Percentiles rank a stretch among this genome's conserved stretches.
phyloP scores from a whole-genome alignment of 2,113 vertebrate species.

The Panurus biarmicus region DNA sequence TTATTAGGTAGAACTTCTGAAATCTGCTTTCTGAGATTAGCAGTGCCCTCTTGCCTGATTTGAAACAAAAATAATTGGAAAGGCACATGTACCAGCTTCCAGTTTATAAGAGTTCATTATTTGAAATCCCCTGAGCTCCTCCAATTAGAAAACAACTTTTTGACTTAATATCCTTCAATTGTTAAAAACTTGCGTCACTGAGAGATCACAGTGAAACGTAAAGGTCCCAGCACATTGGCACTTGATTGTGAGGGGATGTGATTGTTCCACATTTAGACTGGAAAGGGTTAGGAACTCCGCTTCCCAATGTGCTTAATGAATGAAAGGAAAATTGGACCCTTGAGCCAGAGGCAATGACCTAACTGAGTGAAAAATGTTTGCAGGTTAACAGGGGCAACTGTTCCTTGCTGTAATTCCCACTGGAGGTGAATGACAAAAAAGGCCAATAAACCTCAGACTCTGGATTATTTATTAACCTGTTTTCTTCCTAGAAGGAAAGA shows the following conservation, averaged over 20 bases:
- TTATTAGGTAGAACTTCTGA: constrained; percentile 62
- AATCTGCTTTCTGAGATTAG: constrained; percentile 73
- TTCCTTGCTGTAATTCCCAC: constrained; percentile 72
- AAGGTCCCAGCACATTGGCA: constrained; percentile 73
- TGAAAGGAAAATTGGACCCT: constrained; percentile 86
- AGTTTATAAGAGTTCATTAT: constrained; percentile 76
- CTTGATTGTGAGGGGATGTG: constrained; percentile 83
- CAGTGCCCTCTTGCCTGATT: constrained; percentile 72
- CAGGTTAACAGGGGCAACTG: constrained; percentile 86
- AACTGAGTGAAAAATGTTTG: constrained; percentile 89
- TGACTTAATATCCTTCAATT: constrained; percentile 97
- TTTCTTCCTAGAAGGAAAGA: constrained; percentile 65
- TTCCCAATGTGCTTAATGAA: constrained; percentile 94
- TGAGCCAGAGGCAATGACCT: constrained; percentile 84
- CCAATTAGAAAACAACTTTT: constrained; percentile 82
- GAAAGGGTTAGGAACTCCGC: constrained; percentile 90
- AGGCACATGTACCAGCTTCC: constrained; percentile 78
- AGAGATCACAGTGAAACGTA: constrained; percentile 72
- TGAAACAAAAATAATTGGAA: constrained; percentile 74
- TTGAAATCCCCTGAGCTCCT: constrained; percentile 75
- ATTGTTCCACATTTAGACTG: constrained; percentile 89
- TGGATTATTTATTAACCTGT: constrained; percentile 67
- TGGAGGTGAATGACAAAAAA: constrained; percentile 79
- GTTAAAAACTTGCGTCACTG: constrained; percentile 91
- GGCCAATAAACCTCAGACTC: constrained; percentile 70